Evolutionary conservation across 2,113 vertebrate genomes (phyloP), one percentile per base, ranked within the genome.

Genomic region (Seriola rivoliana): DNA sequence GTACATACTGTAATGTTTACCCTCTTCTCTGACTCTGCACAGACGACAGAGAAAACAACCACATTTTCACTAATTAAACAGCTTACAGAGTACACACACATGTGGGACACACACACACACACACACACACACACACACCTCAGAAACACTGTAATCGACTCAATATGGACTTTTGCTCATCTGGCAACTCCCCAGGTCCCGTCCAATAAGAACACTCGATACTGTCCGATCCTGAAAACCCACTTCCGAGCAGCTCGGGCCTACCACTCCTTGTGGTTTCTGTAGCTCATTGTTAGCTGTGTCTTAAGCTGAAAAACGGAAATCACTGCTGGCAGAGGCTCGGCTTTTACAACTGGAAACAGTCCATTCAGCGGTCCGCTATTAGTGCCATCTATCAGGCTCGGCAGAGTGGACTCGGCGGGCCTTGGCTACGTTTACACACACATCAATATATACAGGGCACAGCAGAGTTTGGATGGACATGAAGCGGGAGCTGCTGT

Each of bases 221-320:
- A 79, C 85, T 55, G 78, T 92, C 75, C 54, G 58, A 87, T 84
- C n/a, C 54, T 69, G 52, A 85, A 75, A 88, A 78, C 25, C 89
- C 81, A 81, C 92, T 89, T 91, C 91, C 75, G 17, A 89, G 62
- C 75, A 77, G 77, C 68, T 84, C 54, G 69, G 68, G 77, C 34
- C 70, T 64, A 67, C 78, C 69, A 40, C 83, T 88, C 67, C 71
- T 82, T 85, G 90, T 70, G 91, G 89, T 90, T 92, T 90, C 71
- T 91, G 40, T 78, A 72, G 85, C 84, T 91, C 82, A 89, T 90
- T 87, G 81, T 90, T 88, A 80, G 76, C 82, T 72, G 63, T 1
- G 54, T 90, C 76, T 85, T 79, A 57, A 66, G 66, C 57, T 23
- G 65, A 67, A 83, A 71, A 82, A 67, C 1, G 78, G 82, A 89